Evolutionary conservation across 2,113 vertebrate species (phyloP).

Genomic region (Aix galericulata): DNA sequence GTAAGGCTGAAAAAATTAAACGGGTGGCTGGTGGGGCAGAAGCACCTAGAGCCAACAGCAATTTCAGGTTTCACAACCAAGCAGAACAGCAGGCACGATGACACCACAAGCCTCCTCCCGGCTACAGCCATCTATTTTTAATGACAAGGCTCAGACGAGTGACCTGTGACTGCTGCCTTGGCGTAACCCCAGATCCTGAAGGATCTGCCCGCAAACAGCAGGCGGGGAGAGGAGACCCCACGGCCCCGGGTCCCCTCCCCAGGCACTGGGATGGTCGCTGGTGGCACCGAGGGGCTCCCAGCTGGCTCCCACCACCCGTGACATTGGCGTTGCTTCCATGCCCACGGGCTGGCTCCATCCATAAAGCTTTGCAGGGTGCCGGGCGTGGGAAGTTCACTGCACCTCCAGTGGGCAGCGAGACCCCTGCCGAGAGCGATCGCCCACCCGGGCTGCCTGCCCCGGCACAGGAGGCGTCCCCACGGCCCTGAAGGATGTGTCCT

Average conservation of each 20-base stretch:
- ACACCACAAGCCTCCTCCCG: not conserved
- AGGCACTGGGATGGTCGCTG: not conserved
- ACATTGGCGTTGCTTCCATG: not conserved
- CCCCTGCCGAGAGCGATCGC: not conserved
- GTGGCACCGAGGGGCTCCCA: not conserved
- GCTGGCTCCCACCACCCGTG: not conserved
- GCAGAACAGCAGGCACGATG: not conserved
- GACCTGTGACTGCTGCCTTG: not conserved
- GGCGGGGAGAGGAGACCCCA: not conserved
- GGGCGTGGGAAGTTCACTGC: not conserved
- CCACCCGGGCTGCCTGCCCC: not conserved
- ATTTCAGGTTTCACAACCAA: not conserved
- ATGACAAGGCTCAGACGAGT: not conserved
- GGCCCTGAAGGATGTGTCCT: no score
- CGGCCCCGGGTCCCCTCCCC: not conserved
- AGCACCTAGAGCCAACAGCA: not conserved
- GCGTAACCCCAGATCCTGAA: not conserved
- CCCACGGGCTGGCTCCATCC: not conserved
- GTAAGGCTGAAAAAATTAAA: not conserved
- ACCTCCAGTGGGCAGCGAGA: not conserved
- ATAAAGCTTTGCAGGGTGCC: rapidly evolving
- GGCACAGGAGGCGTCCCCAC: not conserved
- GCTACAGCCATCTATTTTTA: slow-evolving; percentile 25
- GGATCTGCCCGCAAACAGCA: not conserved
- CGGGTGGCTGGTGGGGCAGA: not conserved